Conservation (phyloP, 2,888 invertebrate genomes). For the Troides aeacus region DNA sequence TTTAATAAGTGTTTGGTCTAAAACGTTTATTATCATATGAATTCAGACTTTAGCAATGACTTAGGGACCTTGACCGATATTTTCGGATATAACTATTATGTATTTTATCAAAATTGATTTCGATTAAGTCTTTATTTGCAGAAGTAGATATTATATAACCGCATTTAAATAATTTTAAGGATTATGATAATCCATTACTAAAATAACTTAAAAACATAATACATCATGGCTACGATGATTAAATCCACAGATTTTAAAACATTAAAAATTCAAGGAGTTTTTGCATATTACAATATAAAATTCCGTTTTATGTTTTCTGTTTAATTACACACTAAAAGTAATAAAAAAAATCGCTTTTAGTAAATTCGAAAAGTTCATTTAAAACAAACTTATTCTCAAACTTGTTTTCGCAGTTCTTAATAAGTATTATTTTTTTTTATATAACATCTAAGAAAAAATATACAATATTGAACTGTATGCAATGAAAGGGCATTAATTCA, state of each 20-base stretch:
- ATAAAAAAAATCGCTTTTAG: background rate
- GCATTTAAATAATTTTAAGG: slow-evolving; percentile 3
- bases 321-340: background rate
- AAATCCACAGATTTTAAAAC: background rate
- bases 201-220: background rate
- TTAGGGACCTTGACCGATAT: background rate
- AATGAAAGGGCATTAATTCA: no score
- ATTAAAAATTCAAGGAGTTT: background rate
- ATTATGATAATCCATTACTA: background rate
- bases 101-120: background rate
- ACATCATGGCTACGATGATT: background rate
- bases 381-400: background rate
- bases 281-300: background rate
- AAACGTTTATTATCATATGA: background rate
- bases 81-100: background rate
- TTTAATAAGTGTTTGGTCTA: background rate
- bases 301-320: background rate
- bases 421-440: no score
- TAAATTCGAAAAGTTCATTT: background rate
- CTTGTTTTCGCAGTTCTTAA: no score
- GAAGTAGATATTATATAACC: background rate
- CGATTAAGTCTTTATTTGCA: slow-evolving; percentile 4
- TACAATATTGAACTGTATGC: no score
- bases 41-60: background rate
- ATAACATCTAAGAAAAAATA: no score